A percentile compares a stretch with the other conserved stretches of the same genome.
These are phyloP conservation scores for Maniola jurtina DNA, from an alignment of 1,140 invertebrate species.

Conservation along the genomic window DNA sequence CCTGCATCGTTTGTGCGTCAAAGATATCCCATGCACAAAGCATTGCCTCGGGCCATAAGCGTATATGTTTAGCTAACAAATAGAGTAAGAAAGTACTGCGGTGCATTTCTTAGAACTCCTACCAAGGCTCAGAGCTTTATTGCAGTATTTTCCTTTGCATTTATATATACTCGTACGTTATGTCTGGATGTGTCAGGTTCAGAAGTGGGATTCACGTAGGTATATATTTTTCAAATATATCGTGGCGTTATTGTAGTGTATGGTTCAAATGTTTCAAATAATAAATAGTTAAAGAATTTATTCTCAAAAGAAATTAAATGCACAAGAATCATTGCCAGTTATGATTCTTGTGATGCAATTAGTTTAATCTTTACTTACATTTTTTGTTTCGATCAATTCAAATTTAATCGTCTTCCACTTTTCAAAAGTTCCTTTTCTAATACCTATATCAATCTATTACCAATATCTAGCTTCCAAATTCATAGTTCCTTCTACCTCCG, in stretches of 20 bases:
- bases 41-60: not conserved
- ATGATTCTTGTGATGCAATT: too few relatives aligned
- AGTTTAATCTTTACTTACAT: too few relatives aligned
- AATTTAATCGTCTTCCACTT: too few relatives aligned
- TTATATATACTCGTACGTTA: not conserved
- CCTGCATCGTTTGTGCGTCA: not conserved
- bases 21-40: not conserved
- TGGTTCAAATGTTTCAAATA: not conserved
- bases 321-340: too few relatives aligned
- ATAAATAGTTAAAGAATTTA: too few relatives aligned
- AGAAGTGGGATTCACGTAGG: not conserved
- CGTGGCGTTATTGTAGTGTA: not conserved
- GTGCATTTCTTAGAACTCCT: not conserved
- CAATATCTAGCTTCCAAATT: too few relatives aligned
- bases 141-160: not conserved
- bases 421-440: too few relatives aligned
- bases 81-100: not conserved
- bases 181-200: not conserved
- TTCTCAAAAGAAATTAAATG: too few relatives aligned
- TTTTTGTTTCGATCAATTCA: too few relatives aligned
- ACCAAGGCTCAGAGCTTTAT: not conserved
- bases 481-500: too few relatives aligned
- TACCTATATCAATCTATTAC: too few relatives aligned
- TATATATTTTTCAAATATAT: not conserved
- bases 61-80: constrained; percentile 1